phyloP scores from a whole-genome alignment of 2,113 vertebrate species.

The Propithecus coquereli region DNA sequence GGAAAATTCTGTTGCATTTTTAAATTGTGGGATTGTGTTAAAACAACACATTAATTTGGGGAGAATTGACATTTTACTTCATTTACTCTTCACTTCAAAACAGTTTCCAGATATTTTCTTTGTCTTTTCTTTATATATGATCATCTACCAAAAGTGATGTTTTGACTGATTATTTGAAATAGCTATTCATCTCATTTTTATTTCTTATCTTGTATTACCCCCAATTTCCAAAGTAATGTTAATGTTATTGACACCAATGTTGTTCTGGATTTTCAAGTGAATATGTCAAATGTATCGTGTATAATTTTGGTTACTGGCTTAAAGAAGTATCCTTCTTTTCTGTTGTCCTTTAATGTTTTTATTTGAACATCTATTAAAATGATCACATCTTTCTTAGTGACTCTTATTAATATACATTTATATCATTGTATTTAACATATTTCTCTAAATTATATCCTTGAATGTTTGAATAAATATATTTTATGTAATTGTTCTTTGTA shows the following conservation, averaged over 20 bases:
- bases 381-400: neutral
- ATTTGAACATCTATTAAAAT: neutral
- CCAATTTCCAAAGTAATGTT: neutral
- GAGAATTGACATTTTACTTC: neutral
- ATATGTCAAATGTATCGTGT: neutral
- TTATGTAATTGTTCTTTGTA: neutral
- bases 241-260: neutral
- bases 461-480: neutral
- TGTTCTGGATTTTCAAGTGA: neutral
- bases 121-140: neutral
- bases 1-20: neutral
- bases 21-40: neutral
- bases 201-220: neutral
- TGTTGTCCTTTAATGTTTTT: neutral
- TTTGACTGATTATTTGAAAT: conserved; percentile 3
- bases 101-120: neutral
- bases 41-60: neutral
- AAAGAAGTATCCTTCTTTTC: neutral
- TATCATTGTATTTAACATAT: neutral
- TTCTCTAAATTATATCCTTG: neutral
- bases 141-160: neutral
- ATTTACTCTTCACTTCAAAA: neutral
- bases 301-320: neutral
- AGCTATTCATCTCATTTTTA: neutral
- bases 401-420: neutral